These are phyloP conservation scores for Anorthoa munda DNA, from an alignment of 2,888 invertebrate species.

Conservation along the genomic window DNA sequence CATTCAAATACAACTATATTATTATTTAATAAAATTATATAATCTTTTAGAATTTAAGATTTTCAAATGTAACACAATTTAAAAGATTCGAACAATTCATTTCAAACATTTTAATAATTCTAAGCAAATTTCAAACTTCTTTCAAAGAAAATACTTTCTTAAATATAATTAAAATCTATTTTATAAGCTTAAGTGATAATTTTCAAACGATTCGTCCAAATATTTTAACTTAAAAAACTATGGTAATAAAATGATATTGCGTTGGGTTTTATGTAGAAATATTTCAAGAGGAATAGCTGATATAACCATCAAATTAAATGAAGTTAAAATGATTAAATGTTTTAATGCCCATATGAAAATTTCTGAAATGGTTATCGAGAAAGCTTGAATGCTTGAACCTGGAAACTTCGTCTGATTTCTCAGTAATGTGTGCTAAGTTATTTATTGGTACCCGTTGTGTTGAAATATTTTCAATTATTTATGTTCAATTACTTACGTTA, in stretches of 20 bases:
- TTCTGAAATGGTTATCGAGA: not conserved
- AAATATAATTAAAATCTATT: constrained; percentile 35
- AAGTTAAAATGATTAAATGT: not conserved
- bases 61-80: constrained; percentile 33
- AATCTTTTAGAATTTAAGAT: not conserved
- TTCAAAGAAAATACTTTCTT: constrained; percentile 23
- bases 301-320: not conserved
- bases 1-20: constrained; percentile 38
- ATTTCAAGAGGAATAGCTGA: constrained; percentile 11
- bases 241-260: constrained; percentile 44
- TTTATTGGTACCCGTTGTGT: too few relatives aligned
- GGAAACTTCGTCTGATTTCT: not conserved
- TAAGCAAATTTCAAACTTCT: constrained; percentile 15
- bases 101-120: constrained; percentile 20
- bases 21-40: constrained; percentile 22
- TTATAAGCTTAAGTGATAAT: constrained; percentile 15
- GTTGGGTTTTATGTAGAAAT: constrained; percentile 41
- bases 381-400: too few relatives aligned
- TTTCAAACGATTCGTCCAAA: constrained; percentile 33
- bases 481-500: too few relatives aligned
- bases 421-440: not conserved
- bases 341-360: not conserved
- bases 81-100: not conserved
- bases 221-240: constrained; percentile 39
- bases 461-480: too few relatives aligned